Percentiles rank a stretch among this genome's conserved stretches.
Conservation (phyloP, 1,140 invertebrate species). For the Stenopsyche tienmushanensis region DNA sequence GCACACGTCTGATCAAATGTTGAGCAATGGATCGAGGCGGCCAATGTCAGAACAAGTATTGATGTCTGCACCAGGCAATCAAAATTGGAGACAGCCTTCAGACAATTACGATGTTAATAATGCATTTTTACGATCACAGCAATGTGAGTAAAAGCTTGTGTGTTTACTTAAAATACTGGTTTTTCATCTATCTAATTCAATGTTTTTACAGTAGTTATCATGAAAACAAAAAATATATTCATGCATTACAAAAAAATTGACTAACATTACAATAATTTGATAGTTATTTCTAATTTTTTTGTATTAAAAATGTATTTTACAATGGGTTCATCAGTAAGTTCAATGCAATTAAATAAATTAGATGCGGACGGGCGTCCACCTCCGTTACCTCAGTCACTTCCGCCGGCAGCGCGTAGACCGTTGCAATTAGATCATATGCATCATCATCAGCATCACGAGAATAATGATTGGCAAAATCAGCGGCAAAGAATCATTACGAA, state of each 20-base stretch:
- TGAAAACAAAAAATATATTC: too few relatives aligned
- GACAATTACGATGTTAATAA: conserved; percentile 49
- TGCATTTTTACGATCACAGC: conserved; percentile 51
- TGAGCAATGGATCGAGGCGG: conserved; percentile 46
- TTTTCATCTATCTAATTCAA: too few relatives aligned
- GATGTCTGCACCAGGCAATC: conserved; percentile 3
- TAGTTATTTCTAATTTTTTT: too few relatives aligned
- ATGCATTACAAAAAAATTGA: too few relatives aligned
- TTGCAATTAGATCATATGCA: conserved; percentile 29
- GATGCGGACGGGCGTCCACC: conserved; percentile 25
- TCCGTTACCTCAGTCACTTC: conserved; percentile 34
- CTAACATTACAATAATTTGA: too few relatives aligned
- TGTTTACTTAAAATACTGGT: too few relatives aligned
- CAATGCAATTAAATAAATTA: conserved; percentile 8
- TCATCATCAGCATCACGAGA: conserved; percentile 23
- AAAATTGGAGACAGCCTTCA: conserved; percentile 48
- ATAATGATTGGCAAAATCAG: conserved; percentile 9
- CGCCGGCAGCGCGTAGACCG: conserved; percentile 27
- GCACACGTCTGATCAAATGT: conserved; percentile 14
- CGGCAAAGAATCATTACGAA: conserved; percentile 1
- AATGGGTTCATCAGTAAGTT: too few relatives aligned
- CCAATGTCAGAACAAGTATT: conserved; percentile 31
- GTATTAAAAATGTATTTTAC: too few relatives aligned
- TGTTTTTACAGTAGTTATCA: too few relatives aligned
- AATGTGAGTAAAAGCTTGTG: conserved; percentile 46